Evolutionary conservation across 2,888 invertebrate species (phyloP).

Genomic region (Seira ritae): DNA sequence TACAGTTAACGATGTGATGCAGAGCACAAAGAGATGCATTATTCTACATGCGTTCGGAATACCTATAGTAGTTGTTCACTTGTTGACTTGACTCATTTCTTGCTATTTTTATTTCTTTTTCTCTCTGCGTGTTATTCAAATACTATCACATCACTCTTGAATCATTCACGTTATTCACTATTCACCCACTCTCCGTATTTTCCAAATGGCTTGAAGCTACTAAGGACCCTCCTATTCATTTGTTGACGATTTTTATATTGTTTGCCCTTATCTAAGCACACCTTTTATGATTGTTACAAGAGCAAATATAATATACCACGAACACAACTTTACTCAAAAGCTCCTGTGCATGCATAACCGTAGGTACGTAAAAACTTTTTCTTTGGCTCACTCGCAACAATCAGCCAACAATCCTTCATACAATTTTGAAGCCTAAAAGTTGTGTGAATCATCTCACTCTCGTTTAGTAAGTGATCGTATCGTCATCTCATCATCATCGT

Average conservation of each 20-base stretch:
- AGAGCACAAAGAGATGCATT: background rate
- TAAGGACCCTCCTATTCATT: background rate
- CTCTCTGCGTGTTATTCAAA: no score
- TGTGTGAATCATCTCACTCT: background rate
- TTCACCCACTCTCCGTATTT: no score
- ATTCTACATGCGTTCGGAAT: background rate
- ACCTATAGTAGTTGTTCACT: background rate
- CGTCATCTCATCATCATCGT: no score
- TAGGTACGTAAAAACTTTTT: background rate
- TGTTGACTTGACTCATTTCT: no score
- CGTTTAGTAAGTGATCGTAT: constrained; percentile 6
- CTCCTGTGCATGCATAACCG: background rate
- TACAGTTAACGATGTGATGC: background rate
- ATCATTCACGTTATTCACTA: no score
- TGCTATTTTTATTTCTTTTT: no score
- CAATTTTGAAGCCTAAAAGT: background rate
- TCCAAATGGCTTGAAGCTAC: no score
- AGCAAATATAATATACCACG: no score
- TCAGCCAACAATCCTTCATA: no score
- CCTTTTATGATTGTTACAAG: background rate
- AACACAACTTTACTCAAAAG: no score
- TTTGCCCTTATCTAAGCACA: background rate
- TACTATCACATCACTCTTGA: no score
- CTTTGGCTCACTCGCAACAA: no score
- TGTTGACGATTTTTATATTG: background rate